A percentile compares a stretch with the other conserved stretches of the same genome.
Conservation (phyloP, 2,888 invertebrate genomes). For the Linyphia triangularis region DNA sequence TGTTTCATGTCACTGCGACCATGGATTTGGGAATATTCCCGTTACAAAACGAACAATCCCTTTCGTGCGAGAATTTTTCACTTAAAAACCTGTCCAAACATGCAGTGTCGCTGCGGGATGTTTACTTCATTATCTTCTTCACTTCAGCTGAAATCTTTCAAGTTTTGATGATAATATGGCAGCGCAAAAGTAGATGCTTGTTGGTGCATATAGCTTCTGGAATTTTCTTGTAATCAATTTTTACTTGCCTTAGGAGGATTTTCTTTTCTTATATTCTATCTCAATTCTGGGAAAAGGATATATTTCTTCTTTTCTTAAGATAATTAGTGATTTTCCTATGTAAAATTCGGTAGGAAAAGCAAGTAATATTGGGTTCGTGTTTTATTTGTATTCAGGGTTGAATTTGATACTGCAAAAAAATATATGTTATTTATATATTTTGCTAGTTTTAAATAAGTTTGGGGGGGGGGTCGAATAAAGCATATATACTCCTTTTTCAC, state of each 20-base stretch:
- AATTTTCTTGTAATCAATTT: background rate
- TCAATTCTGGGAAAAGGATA: background rate
- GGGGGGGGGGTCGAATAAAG: too few species aligned
- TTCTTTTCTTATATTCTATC: background rate
- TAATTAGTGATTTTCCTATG: too few species aligned
- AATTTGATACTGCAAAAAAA: too few species aligned
- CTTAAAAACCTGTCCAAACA: background rate
- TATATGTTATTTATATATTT: too few species aligned
- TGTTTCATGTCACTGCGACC: background rate
- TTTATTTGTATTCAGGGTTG: too few species aligned
- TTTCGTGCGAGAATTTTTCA: background rate
- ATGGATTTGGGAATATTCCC: background rate
- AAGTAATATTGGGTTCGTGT: too few species aligned
- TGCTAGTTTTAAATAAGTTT: too few species aligned
- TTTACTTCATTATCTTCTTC: conserved; percentile 21
- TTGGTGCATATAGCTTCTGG: background rate
- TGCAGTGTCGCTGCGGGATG: conserved; percentile 2
- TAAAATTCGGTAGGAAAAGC: too few species aligned
- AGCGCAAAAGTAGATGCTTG: background rate
- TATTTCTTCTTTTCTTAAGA: background rate
- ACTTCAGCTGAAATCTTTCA: conserved; percentile 8
- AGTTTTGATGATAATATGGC: conserved; percentile 15
- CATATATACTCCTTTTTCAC: too few species aligned
- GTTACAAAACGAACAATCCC: background rate
- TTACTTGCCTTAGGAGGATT: background rate